Conservation (phyloP, 1,140 invertebrate genomes). For the Zaprionus capensis region DNA sequence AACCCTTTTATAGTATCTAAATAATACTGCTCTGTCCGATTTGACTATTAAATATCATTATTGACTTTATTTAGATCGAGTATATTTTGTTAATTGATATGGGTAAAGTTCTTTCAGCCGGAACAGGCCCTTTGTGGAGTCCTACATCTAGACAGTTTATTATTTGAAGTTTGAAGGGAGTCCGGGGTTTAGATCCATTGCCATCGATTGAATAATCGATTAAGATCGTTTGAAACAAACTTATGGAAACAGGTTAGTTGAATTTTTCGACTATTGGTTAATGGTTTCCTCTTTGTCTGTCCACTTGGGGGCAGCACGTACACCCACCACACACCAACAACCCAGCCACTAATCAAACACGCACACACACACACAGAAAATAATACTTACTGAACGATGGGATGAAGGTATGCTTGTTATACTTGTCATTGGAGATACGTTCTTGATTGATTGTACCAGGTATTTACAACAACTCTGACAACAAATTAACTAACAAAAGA, state of each 20-base stretch:
- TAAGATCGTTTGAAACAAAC: conserved; percentile 1
- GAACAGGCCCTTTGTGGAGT: background rate
- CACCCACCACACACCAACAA: conserved; percentile 10
- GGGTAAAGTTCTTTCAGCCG: background rate
- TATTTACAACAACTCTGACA: conserved; percentile 43
- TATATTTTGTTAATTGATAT: background rate
- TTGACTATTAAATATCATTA: background rate
- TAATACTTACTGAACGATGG: conserved; percentile 35
- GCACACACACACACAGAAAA: background rate
- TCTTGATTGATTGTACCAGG: conserved; percentile 47
- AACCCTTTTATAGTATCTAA: background rate
- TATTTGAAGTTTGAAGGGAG: background rate
- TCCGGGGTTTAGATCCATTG: conserved; percentile 15
- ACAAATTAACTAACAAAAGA: conserved; percentile 32
- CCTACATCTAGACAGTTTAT: background rate
- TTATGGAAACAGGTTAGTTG: conserved; percentile 43
- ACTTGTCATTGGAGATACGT: conserved; percentile 49
- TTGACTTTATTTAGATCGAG: background rate
- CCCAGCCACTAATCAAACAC: background rate
- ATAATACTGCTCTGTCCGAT: background rate
- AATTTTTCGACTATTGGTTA: conserved; percentile 28
- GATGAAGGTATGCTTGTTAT: conserved; percentile 34
- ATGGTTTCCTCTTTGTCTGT: conserved; percentile 15
- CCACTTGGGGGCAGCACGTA: conserved; percentile 2
- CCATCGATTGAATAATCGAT: background rate